Percentiles rank a stretch among this genome's conserved stretches.
Evolutionary conservation across 2,888 invertebrate genomes (phyloP).

Genomic region (Syrista parreyssii): DNA sequence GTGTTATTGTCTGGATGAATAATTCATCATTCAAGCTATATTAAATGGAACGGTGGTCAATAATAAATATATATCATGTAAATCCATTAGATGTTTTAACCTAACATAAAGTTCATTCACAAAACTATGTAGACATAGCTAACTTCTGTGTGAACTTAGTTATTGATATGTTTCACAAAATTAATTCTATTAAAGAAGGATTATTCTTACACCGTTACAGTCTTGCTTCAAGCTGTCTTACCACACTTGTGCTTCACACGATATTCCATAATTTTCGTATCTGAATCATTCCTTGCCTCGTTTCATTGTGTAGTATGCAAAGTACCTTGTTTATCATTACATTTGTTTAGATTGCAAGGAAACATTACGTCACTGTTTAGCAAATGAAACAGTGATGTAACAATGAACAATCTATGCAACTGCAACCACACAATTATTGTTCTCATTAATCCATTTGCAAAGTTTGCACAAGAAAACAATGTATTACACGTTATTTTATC

Average conservation of each 20-base stretch:
- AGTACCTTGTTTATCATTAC: too few species aligned
- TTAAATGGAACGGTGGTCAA: background rate
- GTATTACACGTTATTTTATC: background rate
- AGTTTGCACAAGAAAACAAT: background rate
- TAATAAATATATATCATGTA: background rate
- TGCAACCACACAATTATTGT: background rate
- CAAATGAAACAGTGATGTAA: background rate
- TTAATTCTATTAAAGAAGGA: slow-evolving; percentile 5
- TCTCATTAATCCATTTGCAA: background rate
- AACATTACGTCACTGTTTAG: background rate
- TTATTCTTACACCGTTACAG: background rate
- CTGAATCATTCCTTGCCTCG: background rate
- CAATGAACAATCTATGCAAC: background rate
- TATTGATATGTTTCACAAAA: background rate
- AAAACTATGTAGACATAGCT: background rate
- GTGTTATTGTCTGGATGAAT: slow-evolving; percentile 3
- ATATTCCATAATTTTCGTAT: slow-evolving; percentile 2
- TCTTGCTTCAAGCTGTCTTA: background rate
- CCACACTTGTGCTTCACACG: background rate
- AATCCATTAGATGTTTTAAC: background rate
- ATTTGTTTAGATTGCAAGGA: background rate
- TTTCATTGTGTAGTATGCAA: slow-evolving; percentile 2
- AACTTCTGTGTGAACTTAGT: background rate
- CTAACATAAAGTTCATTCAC: background rate
- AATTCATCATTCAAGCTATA: slow-evolving; percentile 5